Base-by-base conservation (phyloP, 2,888 invertebrate species). In the Troides helena region DNA sequence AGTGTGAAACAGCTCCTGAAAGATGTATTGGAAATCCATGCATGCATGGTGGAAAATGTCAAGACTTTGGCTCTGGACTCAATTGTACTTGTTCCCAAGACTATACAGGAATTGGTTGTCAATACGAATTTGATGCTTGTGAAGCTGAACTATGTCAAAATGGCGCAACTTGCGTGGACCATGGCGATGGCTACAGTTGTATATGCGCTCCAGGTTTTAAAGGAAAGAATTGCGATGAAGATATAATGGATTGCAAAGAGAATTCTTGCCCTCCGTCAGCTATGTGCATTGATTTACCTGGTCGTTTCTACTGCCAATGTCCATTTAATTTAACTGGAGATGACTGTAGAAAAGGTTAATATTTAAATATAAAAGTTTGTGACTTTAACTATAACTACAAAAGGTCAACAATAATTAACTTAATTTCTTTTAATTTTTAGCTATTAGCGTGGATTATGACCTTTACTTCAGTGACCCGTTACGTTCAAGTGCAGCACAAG, bases 391-490 rank as follows among this genome's bases (percentile, higher is more conserved):
- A n/a, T 6, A 23, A 21, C 8, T 23, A 23, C 23, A n/a, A 58
- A 23, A 23, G 25, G 8, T 23, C 5, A 10, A 23, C 57, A 58
- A 58, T 23, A 1, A 10, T 2, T 57, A 21, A 30, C 23, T 17
- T 25, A 2, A 73, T 76, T 73, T 75, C 72, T 94, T 94, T 59
- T 90, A 98, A 75, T 72, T 94, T 94, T 59, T 90, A 98, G 98
- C 97, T n/a, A 97, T 99, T 77, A 98, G 98, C 89, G 97, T 98
- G n/a, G 98, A 99, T 88, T 99, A 99, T 86, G 99, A 99, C 84
- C 93, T 99, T 14, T 98, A 97, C 94, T 98, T 99, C 89, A 97
- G 98, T 80, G 98, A 99, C 84, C 95, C 97, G 62, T 93, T 96
- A 18, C 95, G 98, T 18, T 98, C 98, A 72, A 97, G 97, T 77